A percentile compares a stretch with the other conserved stretches of the same genome.
phyloP scores from a whole-genome alignment of 2,888 invertebrate species.

The Lampropteryx suffumata region DNA sequence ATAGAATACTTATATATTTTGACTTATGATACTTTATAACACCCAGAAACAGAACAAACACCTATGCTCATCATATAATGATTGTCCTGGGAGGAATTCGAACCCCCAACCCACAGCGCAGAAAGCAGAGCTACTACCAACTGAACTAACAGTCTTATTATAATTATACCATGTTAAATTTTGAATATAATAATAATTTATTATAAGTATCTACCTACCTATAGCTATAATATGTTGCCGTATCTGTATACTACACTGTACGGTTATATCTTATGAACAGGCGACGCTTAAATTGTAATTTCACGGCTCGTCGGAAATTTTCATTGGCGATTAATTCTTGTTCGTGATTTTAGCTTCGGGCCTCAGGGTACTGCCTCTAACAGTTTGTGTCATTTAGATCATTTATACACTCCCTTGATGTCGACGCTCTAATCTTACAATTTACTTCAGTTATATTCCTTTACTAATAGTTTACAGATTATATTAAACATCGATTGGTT shows the following conservation, averaged over 20 bases:
- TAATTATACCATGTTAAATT: too few relatives aligned
- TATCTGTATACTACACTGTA: slow-evolving; percentile 22
- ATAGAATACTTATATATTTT: too few relatives aligned
- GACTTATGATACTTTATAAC: too few relatives aligned
- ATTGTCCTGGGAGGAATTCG: too few relatives aligned
- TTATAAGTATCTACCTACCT: too few relatives aligned
- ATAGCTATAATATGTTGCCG: background rate
- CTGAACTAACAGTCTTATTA: too few relatives aligned
- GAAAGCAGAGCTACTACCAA: too few relatives aligned
- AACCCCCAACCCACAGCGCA: too few relatives aligned
- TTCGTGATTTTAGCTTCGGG: slow-evolving; percentile 62
- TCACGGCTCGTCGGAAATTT: slow-evolving; percentile 76
- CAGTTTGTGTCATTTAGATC: slow-evolving; percentile 48
- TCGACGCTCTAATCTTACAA: slow-evolving; percentile 36
- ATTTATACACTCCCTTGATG: slow-evolving; percentile 39
- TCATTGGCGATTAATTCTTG: slow-evolving; percentile 77
- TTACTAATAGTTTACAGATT: slow-evolving; percentile 9
- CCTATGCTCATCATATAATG: too few relatives aligned
- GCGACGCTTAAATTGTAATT: slow-evolving; percentile 76
- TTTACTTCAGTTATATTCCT: slow-evolving; percentile 29
- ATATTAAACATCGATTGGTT: too few relatives aligned
- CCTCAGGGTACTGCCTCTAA: slow-evolving; percentile 42
- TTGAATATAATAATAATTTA: too few relatives aligned
- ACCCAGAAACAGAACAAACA: too few relatives aligned
- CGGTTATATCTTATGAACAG: slow-evolving; percentile 56